Base-by-base conservation (phyloP, 2,113 vertebrate genomes). In the Myodes glareolus region DNA sequence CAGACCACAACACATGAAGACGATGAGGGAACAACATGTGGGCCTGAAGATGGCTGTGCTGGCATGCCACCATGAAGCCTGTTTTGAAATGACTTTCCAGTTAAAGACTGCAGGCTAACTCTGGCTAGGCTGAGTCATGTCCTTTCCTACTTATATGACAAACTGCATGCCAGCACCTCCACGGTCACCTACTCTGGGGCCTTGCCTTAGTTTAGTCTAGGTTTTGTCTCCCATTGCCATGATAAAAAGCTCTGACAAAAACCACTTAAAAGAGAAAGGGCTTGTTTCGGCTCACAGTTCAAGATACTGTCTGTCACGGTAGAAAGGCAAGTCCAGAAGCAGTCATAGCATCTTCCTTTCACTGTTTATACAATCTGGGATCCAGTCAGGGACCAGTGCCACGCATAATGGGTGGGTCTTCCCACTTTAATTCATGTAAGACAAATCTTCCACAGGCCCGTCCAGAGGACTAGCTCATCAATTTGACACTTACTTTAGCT, bases 41-140 rank as follows among this genome's bases (percentile, higher is more conserved):
- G 29, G 50, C 39, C 47, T 97, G 50, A 73, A 72, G 50, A 80
- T 36, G 6, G 55, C 86, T 33, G 31, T 31, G 23, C 82, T 68
- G n/a, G 75, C 45, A 29, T 73, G 45, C 4, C 23, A 87, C 85
- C 11, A 91, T 94, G 55, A 94, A 63, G 50, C 76, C 23, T 76
- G 42, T 90, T 72, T 94, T 61, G 29, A 58, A 93, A 58, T 63
- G n/a, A 55, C n/a, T 91, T 97, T 96, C 63, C 50, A 67, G 8
- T n/a, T 36, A n/a, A 77, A 27, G 72, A 5, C 92, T 94, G 7
- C 25, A 78, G 65, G 72, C 31, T 33, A 92, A 77, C 91, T 90
- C n/a, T 91, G 76, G 31, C 45, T 77, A 55, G 52, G 21, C 73
- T 47, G 31, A 82, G 6, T 88, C 39, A 88, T 81, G 77, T 67